Evolutionary conservation across 2,888 invertebrate genomes (phyloP).

Genomic region (Athetis lepigone): DNA sequence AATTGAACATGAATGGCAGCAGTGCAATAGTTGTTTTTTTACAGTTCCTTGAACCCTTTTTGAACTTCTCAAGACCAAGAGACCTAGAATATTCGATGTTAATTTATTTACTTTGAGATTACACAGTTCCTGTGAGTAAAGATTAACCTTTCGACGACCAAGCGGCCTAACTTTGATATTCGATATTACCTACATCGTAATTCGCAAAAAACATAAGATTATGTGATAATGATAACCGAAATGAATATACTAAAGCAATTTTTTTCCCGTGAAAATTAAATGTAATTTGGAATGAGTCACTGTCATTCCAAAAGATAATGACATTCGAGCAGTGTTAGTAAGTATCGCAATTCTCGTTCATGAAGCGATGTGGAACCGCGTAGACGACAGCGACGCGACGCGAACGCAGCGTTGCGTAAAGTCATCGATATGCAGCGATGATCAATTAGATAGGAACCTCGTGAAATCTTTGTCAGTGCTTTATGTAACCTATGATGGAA

Average conservation of each 20-base stretch:
- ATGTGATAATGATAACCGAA: conserved; percentile 25
- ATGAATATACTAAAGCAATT: conserved; percentile 8
- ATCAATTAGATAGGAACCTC: conserved; percentile 75
- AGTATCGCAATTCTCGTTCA: conserved; percentile 49
- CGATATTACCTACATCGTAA: no score
- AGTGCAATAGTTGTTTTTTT: conserved; percentile 6
- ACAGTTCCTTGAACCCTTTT: conserved; percentile 32
- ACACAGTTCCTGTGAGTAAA: conserved; percentile 14
- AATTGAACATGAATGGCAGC: neutral
- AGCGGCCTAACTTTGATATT: no score
- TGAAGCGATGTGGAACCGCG: conserved; percentile 57
- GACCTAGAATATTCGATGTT: conserved; percentile 25
- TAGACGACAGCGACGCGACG: conserved; percentile 57
- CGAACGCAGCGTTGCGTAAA: conserved; percentile 75
- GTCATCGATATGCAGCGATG: conserved; percentile 81
- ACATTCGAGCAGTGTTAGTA: conserved; percentile 46
- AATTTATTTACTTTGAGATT: conserved; percentile 23
- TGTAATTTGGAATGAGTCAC: conserved; percentile 32
- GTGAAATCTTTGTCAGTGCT: conserved; percentile 68
- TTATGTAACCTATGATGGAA: conserved; percentile 76
- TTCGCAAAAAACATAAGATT: conserved; percentile 1
- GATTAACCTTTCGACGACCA: no score
- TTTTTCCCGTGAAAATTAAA: conserved; percentile 4
- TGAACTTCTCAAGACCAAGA: conserved; percentile 45
- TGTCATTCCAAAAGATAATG: conserved; percentile 41